Conservation (phyloP, 2,113 vertebrate genomes). For the Cinclus mexicanus region DNA sequence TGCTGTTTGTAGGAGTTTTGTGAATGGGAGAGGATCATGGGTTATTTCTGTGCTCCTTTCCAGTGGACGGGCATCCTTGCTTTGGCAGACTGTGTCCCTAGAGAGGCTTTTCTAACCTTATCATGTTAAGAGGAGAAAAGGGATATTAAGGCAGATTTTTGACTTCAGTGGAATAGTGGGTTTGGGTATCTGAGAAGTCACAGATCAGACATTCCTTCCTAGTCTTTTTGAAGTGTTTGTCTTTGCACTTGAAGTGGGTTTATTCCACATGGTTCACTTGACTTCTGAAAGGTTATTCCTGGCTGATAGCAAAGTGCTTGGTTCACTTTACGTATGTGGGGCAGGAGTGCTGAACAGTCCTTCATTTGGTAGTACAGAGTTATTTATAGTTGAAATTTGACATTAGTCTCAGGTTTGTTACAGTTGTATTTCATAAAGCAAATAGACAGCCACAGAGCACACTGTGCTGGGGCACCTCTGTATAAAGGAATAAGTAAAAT, state of each 20-base stretch:
- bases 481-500: not conserved
- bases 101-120: not conserved
- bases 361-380: not conserved
- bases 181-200: not conserved
- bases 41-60: not conserved
- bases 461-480: not conserved
- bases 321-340: not conserved
- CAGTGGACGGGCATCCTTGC: not conserved
- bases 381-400: not conserved
- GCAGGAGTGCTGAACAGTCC: not conserved
- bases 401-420: not conserved
- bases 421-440: not conserved
- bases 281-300: not conserved
- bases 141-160: not conserved
- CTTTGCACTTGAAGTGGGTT: not conserved
- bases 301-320: not conserved
- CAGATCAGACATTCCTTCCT: not conserved
- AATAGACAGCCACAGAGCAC: not conserved
- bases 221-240: not conserved
- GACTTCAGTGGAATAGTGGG: not conserved
- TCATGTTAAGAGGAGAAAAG: not conserved
- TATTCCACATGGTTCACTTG: not conserved
- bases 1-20: not conserved
- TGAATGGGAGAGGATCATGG: rapidly evolving
- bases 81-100: not conserved